These are phyloP conservation scores for Crotalus horridus DNA, from an alignment of 2,113 vertebrate species.

Conservation along the genomic window DNA sequence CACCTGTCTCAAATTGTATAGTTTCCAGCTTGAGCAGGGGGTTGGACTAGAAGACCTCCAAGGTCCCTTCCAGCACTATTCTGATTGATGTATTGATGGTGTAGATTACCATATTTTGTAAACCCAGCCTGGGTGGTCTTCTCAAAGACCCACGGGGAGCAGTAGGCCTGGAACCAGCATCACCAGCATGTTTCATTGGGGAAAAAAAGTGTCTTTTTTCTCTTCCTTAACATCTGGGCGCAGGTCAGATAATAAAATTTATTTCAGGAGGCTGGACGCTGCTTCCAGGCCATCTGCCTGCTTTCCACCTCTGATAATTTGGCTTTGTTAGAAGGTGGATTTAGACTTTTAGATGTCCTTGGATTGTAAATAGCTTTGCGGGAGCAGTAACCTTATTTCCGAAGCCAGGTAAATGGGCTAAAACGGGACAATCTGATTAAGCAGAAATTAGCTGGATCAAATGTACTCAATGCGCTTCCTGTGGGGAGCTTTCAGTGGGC, in stretches of 20 bases:
- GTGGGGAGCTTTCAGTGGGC: slow-evolving; percentile 22
- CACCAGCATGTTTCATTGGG: neutral
- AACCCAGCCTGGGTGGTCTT: neutral
- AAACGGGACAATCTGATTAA: slow-evolving; percentile 50
- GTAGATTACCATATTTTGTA: neutral
- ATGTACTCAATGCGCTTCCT: slow-evolving; percentile 35
- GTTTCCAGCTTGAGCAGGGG: too few species aligned
- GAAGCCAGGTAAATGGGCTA: slow-evolving; percentile 33
- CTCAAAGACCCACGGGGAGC: neutral
- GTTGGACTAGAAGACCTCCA: neutral
- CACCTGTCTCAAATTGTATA: neutral
- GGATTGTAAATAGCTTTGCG: slow-evolving; percentile 23
- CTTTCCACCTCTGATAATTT: too few species aligned
- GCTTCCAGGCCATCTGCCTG: neutral
- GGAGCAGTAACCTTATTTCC: slow-evolving; percentile 20
- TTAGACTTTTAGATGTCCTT: neutral
- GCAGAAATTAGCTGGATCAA: slow-evolving; percentile 45
- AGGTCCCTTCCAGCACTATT: neutral
- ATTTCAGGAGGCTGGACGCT: neutral
- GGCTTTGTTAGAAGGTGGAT: neutral
- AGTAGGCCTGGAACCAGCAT: neutral
- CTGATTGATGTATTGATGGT: neutral
- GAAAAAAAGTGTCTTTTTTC: too few species aligned
- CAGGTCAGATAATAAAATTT: neutral
- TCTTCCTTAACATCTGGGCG: neutral